Conservation (phyloP, 2,113 vertebrate species). For the Hypanus sabinus region DNA sequence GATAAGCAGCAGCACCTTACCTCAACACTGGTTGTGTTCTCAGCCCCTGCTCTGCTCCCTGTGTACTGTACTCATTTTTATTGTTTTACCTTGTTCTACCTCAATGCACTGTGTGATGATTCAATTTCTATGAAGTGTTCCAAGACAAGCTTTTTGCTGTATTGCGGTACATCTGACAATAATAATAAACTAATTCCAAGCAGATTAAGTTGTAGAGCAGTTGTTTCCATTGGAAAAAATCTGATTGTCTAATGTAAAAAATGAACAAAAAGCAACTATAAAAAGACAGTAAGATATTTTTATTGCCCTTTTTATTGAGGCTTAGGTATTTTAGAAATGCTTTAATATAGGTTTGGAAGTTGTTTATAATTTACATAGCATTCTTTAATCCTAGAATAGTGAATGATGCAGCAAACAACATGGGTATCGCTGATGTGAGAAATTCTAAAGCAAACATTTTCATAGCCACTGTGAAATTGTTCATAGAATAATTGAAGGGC, state of each 20-base stretch:
- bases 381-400: not conserved
- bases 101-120: no score
- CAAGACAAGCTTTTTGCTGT: no score
- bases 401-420: not conserved
- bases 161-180: no score
- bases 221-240: not conserved
- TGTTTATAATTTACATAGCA: not conserved
- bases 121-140: no score
- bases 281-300: not conserved
- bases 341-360: not conserved
- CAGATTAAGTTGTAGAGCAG: not conserved
- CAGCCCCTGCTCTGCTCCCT: no score
- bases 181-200: no score
- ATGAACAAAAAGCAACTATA: not conserved
- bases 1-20: no score
- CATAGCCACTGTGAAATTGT: not conserved
- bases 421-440: not conserved
- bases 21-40: no score
- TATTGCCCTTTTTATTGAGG: not conserved
- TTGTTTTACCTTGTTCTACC: no score
- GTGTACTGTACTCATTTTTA: no score
- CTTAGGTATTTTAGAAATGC: not conserved
- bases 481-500: not conserved
- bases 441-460: not conserved
- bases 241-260: not conserved